Conservation (phyloP, 2,888 invertebrate species). For the Meiosimyza decipiens region DNA sequence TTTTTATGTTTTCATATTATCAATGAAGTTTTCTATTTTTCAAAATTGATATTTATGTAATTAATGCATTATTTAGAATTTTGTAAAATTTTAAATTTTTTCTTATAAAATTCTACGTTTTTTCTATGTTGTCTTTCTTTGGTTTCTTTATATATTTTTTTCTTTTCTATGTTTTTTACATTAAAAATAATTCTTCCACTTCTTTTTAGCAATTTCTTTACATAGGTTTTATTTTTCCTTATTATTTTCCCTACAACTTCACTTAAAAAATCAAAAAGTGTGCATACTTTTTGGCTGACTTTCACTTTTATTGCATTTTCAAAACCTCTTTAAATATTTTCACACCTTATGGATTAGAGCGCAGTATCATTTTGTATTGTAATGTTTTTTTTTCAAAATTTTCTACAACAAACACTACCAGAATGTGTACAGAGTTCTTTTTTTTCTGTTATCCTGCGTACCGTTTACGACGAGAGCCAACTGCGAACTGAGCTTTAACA, state of each 20-base stretch:
- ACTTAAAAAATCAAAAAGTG: too few species aligned
- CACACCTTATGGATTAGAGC: background rate
- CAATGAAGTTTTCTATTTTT: background rate
- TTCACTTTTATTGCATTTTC: too few species aligned
- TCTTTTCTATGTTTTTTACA: conserved; percentile 27
- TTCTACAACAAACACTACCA: conserved; percentile 35
- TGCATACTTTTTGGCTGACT: too few species aligned
- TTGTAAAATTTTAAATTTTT: conserved; percentile 14
- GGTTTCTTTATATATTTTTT: conserved; percentile 34
- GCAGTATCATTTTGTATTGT: background rate
- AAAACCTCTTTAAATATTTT: too few species aligned
- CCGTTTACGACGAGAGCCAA: conserved; percentile 60
- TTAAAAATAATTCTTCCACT: conserved; percentile 30
- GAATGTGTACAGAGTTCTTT: too few species aligned
- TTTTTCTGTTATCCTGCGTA: conserved; percentile 45
- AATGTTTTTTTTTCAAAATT: conserved; percentile 12
- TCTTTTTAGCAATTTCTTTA: conserved; percentile 17
- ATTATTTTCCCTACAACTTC: background rate
- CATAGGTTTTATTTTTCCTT: conserved; percentile 19
- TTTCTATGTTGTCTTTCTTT: conserved; percentile 17
- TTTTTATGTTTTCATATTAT: background rate
- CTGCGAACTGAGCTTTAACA: conserved; percentile 61
- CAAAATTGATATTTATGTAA: background rate
- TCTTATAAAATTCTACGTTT: background rate
- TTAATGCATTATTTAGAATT: background rate